These are phyloP conservation scores for Platyscapa corneri DNA, from an alignment of 1,140 invertebrate species.

Conservation along the genomic window DNA sequence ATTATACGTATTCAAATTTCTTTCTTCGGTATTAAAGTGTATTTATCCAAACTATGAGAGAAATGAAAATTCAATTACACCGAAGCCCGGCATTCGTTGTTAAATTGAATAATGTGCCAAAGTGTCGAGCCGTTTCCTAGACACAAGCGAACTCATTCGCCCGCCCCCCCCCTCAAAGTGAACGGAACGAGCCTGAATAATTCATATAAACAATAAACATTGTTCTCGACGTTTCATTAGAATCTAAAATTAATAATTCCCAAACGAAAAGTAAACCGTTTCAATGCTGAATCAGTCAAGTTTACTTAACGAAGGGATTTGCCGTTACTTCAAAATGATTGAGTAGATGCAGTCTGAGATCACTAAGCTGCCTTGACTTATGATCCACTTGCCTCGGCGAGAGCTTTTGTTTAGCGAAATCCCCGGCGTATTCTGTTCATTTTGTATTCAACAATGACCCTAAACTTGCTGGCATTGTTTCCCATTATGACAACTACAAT, in stretches of 20 bases:
- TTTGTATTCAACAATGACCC: conserved; percentile 37
- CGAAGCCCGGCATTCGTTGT: no score
- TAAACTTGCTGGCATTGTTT: conserved; percentile 27
- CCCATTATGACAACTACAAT: background rate
- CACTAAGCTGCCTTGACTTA: conserved; percentile 44
- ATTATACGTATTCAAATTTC: no score
- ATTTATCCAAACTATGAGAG: no score
- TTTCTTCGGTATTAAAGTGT: no score
- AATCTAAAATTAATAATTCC: conserved; percentile 9
- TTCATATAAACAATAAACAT: background rate
- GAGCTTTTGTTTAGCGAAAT: conserved; percentile 45
- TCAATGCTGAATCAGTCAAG: conserved; percentile 13
- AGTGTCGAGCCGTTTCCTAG: no score
- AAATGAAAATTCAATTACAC: no score
- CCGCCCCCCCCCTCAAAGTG: no score
- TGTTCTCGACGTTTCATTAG: background rate
- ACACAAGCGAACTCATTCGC: no score
- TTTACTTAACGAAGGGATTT: conserved; percentile 36
- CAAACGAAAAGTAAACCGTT: background rate
- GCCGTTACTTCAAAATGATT: conserved; percentile 40
- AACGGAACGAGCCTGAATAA: background rate
- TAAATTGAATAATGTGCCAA: no score
- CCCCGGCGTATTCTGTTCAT: conserved; percentile 24
- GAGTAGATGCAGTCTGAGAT: conserved; percentile 39
- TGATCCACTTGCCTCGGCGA: conserved; percentile 28